A percentile compares a stretch with the other conserved stretches of the same genome.
Evolutionary conservation across 2,888 invertebrate species (phyloP).

Genomic region (Autographa gamma): DNA sequence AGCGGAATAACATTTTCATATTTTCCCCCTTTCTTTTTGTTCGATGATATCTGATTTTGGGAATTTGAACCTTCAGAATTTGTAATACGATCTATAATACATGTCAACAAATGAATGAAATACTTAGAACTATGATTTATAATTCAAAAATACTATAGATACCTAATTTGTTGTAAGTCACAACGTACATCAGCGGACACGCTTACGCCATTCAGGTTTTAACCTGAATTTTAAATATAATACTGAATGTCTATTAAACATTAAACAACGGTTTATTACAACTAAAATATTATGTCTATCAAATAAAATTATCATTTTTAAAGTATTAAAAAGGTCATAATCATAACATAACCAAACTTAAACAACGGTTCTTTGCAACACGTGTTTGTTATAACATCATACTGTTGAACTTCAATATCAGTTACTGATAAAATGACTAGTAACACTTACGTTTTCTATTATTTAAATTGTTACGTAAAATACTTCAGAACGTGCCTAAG

Average conservation of each 20-base stretch:
- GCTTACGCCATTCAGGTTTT: not conserved
- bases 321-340: slow-evolving; percentile 30
- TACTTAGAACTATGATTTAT: too few species aligned
- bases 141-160: too few species aligned
- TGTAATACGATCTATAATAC: slow-evolving; percentile 31
- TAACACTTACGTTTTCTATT: slow-evolving; percentile 2
- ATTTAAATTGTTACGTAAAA: slow-evolving; percentile 22
- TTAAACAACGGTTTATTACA: not conserved
- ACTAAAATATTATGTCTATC: not conserved
- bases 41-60: slow-evolving; percentile 25
- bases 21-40: slow-evolving; percentile 41
- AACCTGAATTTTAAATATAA: too few species aligned
- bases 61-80: slow-evolving; percentile 27
- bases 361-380: slow-evolving; percentile 22
- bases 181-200: too few species aligned
- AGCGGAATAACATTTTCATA: slow-evolving; percentile 62
- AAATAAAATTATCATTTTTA: slow-evolving; percentile 2
- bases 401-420: slow-evolving; percentile 16
- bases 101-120: not conserved
- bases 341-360: not conserved
- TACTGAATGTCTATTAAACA: not conserved
- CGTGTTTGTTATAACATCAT: slow-evolving; percentile 38
- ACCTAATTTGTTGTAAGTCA: too few species aligned
- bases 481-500: slow-evolving; percentile 19
- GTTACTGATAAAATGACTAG: slow-evolving; percentile 24